Evolutionary conservation across 2,888 invertebrate genomes (phyloP).

Genomic region (Caenorhabditis panamensis): DNA sequence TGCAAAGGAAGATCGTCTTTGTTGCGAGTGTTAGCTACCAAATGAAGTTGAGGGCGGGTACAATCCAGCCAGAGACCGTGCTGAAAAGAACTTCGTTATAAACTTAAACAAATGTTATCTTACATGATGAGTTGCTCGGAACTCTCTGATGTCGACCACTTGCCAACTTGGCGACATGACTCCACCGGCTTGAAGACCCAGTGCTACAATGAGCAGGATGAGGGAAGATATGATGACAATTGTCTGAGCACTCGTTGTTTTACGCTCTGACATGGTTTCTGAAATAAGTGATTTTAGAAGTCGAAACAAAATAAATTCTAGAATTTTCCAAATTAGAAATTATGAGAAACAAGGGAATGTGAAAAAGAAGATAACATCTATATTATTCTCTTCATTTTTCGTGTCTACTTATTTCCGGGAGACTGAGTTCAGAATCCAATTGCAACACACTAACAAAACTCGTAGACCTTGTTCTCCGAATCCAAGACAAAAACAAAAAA

Average conservation of each 20-base stretch:
- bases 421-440: background rate
- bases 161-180: conserved; percentile 80
- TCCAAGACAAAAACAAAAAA: background rate
- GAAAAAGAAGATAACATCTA: conserved; percentile 1
- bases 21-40: conserved; percentile 59
- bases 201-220: conserved; percentile 74
- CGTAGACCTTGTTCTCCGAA: too few relatives aligned
- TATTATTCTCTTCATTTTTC: too few relatives aligned
- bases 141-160: conserved; percentile 80
- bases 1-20: conserved; percentile 75
- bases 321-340: too few relatives aligned
- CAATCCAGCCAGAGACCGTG: conserved; percentile 80
- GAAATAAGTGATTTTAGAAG: conserved; percentile 13
- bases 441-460: too few relatives aligned
- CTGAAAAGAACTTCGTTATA: conserved; percentile 63
- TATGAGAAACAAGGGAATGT: background rate
- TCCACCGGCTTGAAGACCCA: conserved; percentile 77
- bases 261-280: conserved; percentile 59
- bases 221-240: conserved; percentile 63
- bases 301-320: background rate
- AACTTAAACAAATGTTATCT: conserved; percentile 38
- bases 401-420: conserved; percentile 5
- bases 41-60: conserved; percentile 72
- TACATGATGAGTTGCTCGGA: conserved; percentile 79
- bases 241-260: conserved; percentile 52